Evolutionary conservation across 2,797 vertebrate genomes (phyloP), one percentile per base, ranked within the genome.

Genomic region (Dicrostonyx torquatus): DNA sequence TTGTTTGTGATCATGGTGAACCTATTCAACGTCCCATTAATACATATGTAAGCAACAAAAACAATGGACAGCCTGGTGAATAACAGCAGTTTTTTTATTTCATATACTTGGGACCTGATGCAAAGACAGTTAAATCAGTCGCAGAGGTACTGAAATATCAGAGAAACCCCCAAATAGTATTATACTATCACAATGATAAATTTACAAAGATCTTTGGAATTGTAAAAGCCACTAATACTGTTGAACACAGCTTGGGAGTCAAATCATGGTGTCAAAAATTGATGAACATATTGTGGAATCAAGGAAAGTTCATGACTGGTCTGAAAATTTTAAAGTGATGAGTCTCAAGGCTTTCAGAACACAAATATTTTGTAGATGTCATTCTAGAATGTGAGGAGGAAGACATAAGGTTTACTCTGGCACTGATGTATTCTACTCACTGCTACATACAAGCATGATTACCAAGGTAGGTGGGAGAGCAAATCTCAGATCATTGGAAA

Each of bases 401-500:
- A 4, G 14, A 3, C 7, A 45, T 55, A 76, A 53, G 20, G 14
- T 76, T 83, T 37, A 62, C 64, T 55, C 6, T 10, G 17, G 29
- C 2, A 11, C 1, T 72, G 68, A 68, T 37, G 40, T 0, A 17
- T 0, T 8, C 18, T 3, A n/a, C 5, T 26, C 7, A 60, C 1
- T 34, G 20, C 11, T 18, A 50, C 4, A 48, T 15, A 53, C 2
- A 7, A 6, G 31, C 14, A 62, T 4, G 40, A 0, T 29, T 64
- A 5, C 2, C 40, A 66, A 12, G 62, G 37, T 40, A 24, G 20
- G 62, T 79, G 43, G 24, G 48, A 75, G 50, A 58, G 45, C 18
- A 86, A 93, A 34, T 2, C 4, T 26, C 66, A n/a, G 29, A 89
- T 72, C 77, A 17, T 17, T 12, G 1, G 64, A 29, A 80, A 66